Base-by-base conservation (phyloP, 2,797 vertebrate genomes). In the Brachyalestes nurse region DNA sequence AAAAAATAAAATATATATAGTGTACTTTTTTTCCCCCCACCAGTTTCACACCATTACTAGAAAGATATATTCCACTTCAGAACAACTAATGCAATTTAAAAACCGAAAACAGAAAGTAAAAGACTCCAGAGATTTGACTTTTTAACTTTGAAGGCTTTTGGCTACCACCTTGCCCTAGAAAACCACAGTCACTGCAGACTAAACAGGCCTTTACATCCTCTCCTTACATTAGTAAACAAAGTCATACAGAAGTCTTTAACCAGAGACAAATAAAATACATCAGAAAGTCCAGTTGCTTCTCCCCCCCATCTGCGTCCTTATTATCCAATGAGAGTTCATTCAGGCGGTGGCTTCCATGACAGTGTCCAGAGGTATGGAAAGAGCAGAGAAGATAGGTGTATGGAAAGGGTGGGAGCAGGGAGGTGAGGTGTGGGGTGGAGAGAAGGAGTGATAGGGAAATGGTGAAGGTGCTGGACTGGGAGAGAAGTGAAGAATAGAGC, bases 21-120 rank as follows among this genome's bases (percentile, higher is more conserved):
- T 84, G 80, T 92, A 91, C 81, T 93, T 91, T 93, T 91, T 87
- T 91, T 88, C 86, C 83, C 89, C 90, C 90, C 90, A 90, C 89
- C 89, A 87, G 89, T 90, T 94, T 94, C 89, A 93, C 92, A 94
- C 90, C 89, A 85, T 93, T 93, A 94, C 94, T 94, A 93, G 91
- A 93, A 94, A 94, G 93, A 93, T 93, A 93, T 92, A 93, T 91
- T 94, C 87, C 93, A 95, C 94, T 95, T 92, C 92, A 93, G 93
- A 91, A 95, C 93, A 93, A 94, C 93, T 92, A 94, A 93, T 91
- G 90, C 91, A 91, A 92, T 42, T 66, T 89, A 89, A 90, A 92
- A 94, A 93, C 5, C 83, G 90, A 89, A 21, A 93, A 90, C 83
- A 81, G 88, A 91, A 93, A 86, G 75, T 67, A 73, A 74, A 77